Evolutionary conservation across 2,113 vertebrate genomes (phyloP), one percentile per base, ranked within the genome.

Genomic region (Macrotis lagotis): DNA sequence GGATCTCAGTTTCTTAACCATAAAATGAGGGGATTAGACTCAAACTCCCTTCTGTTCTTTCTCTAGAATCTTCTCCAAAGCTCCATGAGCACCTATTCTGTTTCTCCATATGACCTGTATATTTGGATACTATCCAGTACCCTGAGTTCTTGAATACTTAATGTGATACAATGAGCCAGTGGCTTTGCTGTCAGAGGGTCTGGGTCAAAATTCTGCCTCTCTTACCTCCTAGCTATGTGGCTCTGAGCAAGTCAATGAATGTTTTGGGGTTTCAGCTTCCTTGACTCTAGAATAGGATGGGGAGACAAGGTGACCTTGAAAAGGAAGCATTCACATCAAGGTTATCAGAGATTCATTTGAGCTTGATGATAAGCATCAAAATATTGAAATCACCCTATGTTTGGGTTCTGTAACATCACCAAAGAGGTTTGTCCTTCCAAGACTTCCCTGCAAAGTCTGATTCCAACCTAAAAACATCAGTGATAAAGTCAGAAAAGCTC

Each of bases 1-100:
- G 28, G 55, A 11, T 59, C 53, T 95, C 49, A 52, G 52, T 88
- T 66, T 93, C 50, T 59, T 96, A 22, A 92, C 44, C 51, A 66
- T 94, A 48, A 88, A 91, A 50, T 52, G 25, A 31, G 37, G 52
- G 8, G 25, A 26, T 59, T 12, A 10, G 28, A 3, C 55, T 11
- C 25, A 28, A 55, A 26, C 28, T 59, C 55, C 55, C 55, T 12
- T 59, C 55, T 37, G 28, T 3, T 31, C 28, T 59, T 59, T 11
- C 11, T 37, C 55, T 12, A 12, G 28, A 59, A 37, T 59, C 55
- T 31, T 14, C 28, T 59, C 28, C 28, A 31, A 9, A 12, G 28
- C 28, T 11, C 2, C 0, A 12, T 12, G 28, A 59, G 55, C 28
- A 31, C 28, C 28, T 59, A 28, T 12, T 31, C 11, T 59, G 55